Evolutionary conservation across 2,888 invertebrate species (phyloP).

Genomic region (Miltochrista miniata): DNA sequence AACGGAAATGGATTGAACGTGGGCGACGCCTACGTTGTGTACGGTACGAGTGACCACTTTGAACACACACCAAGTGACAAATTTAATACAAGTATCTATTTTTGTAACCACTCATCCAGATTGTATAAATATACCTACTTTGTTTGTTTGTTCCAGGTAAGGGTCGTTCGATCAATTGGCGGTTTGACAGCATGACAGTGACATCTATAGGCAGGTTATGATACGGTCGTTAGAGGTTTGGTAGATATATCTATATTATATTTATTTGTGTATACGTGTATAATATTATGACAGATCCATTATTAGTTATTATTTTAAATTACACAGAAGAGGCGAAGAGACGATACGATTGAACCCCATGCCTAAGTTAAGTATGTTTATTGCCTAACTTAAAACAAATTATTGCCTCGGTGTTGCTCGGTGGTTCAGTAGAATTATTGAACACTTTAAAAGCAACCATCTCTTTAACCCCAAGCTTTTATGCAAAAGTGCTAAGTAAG

Average conservation of each 20-base stretch:
- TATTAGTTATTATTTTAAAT: too few relatives aligned
- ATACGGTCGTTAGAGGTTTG: not conserved
- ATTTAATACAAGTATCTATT: slow-evolving; percentile 66
- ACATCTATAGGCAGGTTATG: too few relatives aligned
- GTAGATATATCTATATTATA: slow-evolving; percentile 8
- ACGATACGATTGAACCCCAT: too few relatives aligned
- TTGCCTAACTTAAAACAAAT: too few relatives aligned
- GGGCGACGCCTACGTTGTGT: slow-evolving; percentile 71
- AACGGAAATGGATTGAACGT: slow-evolving; percentile 71
- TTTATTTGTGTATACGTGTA: not conserved
- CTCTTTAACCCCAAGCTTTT: too few relatives aligned
- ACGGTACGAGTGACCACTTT: slow-evolving; percentile 65
- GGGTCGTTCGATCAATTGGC: slow-evolving; percentile 23
- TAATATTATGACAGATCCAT: too few relatives aligned
- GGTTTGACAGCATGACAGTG: too few relatives aligned
- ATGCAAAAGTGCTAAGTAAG: too few relatives aligned
- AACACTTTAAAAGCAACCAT: too few relatives aligned
- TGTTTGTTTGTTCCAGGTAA: slow-evolving; percentile 60
- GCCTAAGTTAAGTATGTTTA: not conserved
- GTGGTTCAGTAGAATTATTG: too few relatives aligned
- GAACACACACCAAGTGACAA: slow-evolving; percentile 58
- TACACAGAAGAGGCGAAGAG: too few relatives aligned
- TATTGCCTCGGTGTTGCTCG: not conserved
- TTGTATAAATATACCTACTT: slow-evolving; percentile 43
- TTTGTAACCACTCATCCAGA: slow-evolving; percentile 47